Evolutionary conservation across 2,797 vertebrate genomes (phyloP).

Genomic region (Phalanger gymnotis): DNA sequence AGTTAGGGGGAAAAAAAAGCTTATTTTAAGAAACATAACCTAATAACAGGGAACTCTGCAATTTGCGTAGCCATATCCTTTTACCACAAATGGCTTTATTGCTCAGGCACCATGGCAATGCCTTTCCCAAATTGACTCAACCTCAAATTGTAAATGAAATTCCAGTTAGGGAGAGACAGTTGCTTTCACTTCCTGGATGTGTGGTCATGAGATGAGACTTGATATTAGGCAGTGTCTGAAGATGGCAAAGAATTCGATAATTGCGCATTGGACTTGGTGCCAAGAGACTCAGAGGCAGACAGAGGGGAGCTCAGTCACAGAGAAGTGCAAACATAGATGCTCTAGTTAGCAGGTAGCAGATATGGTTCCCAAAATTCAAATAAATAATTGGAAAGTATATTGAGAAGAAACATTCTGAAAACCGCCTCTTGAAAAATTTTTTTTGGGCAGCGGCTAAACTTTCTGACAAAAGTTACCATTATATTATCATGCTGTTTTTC

Average conservation of each 20-base stretch:
- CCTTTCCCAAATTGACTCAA: conserved; percentile 45
- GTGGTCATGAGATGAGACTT: neutral
- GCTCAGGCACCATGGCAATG: conserved; percentile 17
- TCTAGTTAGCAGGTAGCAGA: too few species aligned
- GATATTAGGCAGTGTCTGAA: conserved; percentile 35
- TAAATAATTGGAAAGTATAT: neutral
- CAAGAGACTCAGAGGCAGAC: neutral
- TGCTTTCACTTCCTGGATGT: conserved; percentile 70
- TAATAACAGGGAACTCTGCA: conserved; percentile 13
- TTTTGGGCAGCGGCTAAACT: neutral
- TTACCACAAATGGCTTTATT: conserved; percentile 61
- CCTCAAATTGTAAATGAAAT: conserved; percentile 70
- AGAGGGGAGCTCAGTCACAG: fast-evolving
- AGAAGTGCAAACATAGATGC: neutral
- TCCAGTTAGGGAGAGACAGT: conserved; percentile 57
- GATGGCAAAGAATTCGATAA: conserved; percentile 51
- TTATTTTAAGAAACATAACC: conserved; percentile 9
- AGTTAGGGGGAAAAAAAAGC: conserved; percentile 36
- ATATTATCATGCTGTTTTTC: neutral
- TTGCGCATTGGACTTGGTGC: neutral
- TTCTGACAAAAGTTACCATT: neutral
- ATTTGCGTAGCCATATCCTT: conserved; percentile 60
- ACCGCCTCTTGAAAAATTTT: neutral
- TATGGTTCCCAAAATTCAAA: neutral
- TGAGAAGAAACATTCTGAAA: neutral